Percentiles rank a stretch among this genome's conserved stretches.
Conservation (phyloP, 1,140 invertebrate genomes). For the Drusus annulatus region DNA sequence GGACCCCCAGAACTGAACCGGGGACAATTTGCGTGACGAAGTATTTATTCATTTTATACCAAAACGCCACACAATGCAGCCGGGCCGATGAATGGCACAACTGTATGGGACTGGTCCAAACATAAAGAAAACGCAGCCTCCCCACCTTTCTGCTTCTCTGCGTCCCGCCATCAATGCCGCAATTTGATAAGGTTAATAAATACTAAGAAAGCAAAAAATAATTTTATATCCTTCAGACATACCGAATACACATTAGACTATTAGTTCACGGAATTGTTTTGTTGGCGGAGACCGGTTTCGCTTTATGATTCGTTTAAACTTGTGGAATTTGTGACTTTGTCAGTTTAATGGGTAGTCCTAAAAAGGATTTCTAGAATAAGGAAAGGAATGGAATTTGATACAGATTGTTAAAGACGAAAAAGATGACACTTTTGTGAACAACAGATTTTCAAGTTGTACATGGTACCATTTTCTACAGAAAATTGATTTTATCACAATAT, state of each 20-base stretch:
- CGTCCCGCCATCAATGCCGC: background rate
- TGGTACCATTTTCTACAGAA: too few species aligned
- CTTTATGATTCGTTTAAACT: background rate
- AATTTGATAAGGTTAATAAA: slow-evolving; percentile 20
- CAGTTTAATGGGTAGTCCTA: too few species aligned
- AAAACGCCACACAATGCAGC: slow-evolving; percentile 15
- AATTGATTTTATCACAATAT: too few species aligned
- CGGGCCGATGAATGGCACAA: background rate
- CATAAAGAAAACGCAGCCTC: background rate
- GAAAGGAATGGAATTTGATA: too few species aligned
- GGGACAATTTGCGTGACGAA: slow-evolving; percentile 23
- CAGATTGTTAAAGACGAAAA: too few species aligned
- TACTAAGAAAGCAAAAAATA: background rate
- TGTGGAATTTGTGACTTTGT: too few species aligned
- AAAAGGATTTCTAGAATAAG: too few species aligned
- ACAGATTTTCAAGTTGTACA: too few species aligned
- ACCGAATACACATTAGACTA: background rate
- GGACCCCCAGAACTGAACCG: slow-evolving; percentile 11
- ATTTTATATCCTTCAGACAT: background rate
- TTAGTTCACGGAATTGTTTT: background rate
- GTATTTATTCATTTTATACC: slow-evolving; percentile 21
- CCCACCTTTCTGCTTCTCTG: background rate
- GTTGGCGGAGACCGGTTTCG: background rate
- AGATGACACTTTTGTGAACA: too few species aligned
- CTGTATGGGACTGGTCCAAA: background rate